These are phyloP conservation scores for Decapterus maruadsi DNA, from an alignment of 2,797 vertebrate species.

Conservation along the genomic window DNA sequence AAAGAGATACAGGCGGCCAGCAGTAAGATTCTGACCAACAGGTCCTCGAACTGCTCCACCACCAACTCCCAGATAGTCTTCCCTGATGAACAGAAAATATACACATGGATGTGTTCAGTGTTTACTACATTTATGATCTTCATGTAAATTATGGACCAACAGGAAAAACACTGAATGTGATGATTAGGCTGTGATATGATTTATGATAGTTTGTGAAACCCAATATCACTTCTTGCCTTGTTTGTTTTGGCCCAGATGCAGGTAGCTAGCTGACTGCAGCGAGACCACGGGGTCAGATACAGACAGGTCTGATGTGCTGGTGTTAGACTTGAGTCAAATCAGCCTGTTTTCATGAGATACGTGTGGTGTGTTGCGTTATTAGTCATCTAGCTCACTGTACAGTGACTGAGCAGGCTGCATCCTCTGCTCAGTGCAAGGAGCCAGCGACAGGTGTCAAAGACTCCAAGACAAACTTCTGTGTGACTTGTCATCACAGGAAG, in stretches of 20 bases:
- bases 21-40: slow-evolving; percentile 94
- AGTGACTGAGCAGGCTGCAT: background rate
- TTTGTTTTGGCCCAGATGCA: background rate
- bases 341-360: background rate
- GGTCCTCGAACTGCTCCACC: slow-evolving; percentile 94
- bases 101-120: background rate
- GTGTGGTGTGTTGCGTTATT: slow-evolving; percentile 8
- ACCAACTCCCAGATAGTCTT: slow-evolving; percentile 95
- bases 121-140: background rate
- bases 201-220: too few relatives aligned
- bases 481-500: slow-evolving; percentile 58
- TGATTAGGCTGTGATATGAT: background rate
- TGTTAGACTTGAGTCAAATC: background rate
- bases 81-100: slow-evolving; percentile 77
- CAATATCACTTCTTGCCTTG: background rate
- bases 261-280: background rate
- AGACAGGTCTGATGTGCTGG: background rate
- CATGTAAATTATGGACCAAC: background rate
- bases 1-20: slow-evolving; percentile 96
- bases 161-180: background rate
- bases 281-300: background rate
- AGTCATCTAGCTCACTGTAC: slow-evolving; percentile 1
- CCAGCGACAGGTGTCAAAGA: slow-evolving; percentile 37
- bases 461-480: background rate
- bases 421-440: slow-evolving; percentile 8